Evolutionary conservation across 2,113 vertebrate genomes (phyloP), one percentile per base, ranked within the genome.

Genomic region (Micromys minutus): DNA sequence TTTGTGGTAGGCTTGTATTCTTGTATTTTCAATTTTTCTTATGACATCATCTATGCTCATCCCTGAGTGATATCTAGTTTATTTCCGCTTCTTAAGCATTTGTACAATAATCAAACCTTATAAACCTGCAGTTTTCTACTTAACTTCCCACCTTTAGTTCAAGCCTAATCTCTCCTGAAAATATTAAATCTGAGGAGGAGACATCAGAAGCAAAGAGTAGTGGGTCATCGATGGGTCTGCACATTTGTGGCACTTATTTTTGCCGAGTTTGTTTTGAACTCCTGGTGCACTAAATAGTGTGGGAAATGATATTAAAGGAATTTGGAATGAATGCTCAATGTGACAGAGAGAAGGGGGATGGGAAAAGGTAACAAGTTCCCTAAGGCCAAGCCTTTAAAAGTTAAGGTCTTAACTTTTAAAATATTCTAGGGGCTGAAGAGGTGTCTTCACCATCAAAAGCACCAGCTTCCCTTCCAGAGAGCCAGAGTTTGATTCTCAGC

Each of bases 1-100:
- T 94, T 84, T 84, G 61, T 76, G 45, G 31, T 34, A 36, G 9
- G 86, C 94, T 97, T 1, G 11, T 61, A 69, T 94, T 63, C 76
- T 81, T 86, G 0, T 52, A 26, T 90, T 79, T 89, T 22, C 45
- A 50, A 72, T 77, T 9, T 93, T 91, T 72, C 69, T 57, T 26
- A 34, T 16, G 34, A 29, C 59, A 63, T 77, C 11, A 74, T 2
- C 17, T 84, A 61, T 0, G 0, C 15, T 90, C 59, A n/a, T 75
- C 42, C 91, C 50, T 22, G n/a, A n/a, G 26, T 34, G 17, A 65
- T 77, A 13, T 34, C 42, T 50, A 59, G 36, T 12, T 63, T 21
- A 0, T 92, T 59, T 80, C 42, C 13, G 55, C 12, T 42, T 85
- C 88, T 80, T 63, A 22, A 45, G 22, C 34, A 79, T 92, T 42